Base-by-base conservation (phyloP, 2,888 invertebrate species). In the Disparrhopalites patrizii region DNA sequence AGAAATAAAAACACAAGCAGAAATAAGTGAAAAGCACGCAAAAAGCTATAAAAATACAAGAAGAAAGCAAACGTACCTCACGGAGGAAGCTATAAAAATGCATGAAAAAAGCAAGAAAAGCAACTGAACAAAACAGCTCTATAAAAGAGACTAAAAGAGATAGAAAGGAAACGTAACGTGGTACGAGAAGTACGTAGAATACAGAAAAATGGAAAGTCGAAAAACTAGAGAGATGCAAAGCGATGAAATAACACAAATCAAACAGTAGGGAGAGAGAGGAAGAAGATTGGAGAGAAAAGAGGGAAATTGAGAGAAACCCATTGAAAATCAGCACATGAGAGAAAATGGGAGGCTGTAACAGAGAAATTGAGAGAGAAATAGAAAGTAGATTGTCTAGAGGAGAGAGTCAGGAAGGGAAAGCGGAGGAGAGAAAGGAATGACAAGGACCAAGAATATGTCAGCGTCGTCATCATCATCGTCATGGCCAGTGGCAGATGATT, bases 401-500 rank as follows among this genome's bases (percentile, higher is more conserved):
- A 15, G 15, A 33, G 36, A 7, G 36, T 33, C 3, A 18, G 25
- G 50, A 13, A 3, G 13, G 15, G 2, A 13, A 50, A 50, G 25
- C 13, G 20, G 50, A 25, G 20, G 8, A 50, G 52, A 52, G 51
- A 51, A 43, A 43, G 43, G 43, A 43, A 36, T 18, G 43, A 43
- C 20, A 3, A 43, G 20, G 43, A 18, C 18, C 43, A 43, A 43
- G 51, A 23, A 51, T 25, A 28, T 52, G 7, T 13, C 15, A 27
- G 15, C 30, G 28, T 18, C 55, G n/a, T 55, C 31, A 10, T 55
- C 55, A 40, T 40, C 13, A n/a, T 55, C 31, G 33, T 52, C 40
- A 58, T 40, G 15, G 57, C 40, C 57, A 58, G 27, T 58, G 57
- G 40, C 25, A 43, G 60, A 40, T 60, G 60, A 60, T 60, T 60